A percentile compares a stretch with the other conserved stretches of the same genome.
Evolutionary conservation across 1,140 invertebrate genomes (phyloP).

Genomic region (Periplaneta americana): DNA sequence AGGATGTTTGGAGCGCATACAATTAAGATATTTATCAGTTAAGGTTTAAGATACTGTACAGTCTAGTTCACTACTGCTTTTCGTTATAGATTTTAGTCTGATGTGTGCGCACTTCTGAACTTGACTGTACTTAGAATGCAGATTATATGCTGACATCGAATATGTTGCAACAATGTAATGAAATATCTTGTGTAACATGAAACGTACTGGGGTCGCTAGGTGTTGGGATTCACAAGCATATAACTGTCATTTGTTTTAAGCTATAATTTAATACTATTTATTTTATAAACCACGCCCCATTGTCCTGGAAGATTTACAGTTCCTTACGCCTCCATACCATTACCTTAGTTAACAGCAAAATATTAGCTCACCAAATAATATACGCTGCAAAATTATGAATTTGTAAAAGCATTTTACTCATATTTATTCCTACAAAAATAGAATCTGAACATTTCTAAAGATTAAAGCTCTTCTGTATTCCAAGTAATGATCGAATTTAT

Average conservation of each 20-base stretch:
- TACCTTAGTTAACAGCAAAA: too few relatives aligned
- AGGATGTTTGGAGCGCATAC: too few relatives aligned
- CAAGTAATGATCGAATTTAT: too few relatives aligned
- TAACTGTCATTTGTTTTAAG: background rate
- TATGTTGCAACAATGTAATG: background rate
- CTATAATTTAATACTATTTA: background rate
- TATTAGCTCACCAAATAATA: too few relatives aligned
- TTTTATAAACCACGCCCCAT: background rate
- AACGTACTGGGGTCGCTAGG: background rate
- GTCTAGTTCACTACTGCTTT: background rate
- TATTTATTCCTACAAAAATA: too few relatives aligned
- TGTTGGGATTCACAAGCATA: background rate
- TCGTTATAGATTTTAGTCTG: background rate
- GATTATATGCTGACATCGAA: background rate
- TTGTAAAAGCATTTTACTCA: too few relatives aligned
- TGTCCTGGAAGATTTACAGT: background rate
- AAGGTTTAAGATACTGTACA: background rate
- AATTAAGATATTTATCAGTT: background rate
- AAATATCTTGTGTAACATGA: background rate
- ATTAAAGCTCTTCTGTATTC: too few relatives aligned
- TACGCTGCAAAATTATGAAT: too few relatives aligned
- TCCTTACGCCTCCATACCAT: background rate
- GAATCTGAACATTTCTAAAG: too few relatives aligned
- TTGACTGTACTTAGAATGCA: background rate
- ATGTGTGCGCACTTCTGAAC: background rate